Percentiles rank a stretch among this genome's conserved stretches.
Evolutionary conservation across 2,888 invertebrate genomes (phyloP).

Genomic region (Lissocephala sabroskyi): DNA sequence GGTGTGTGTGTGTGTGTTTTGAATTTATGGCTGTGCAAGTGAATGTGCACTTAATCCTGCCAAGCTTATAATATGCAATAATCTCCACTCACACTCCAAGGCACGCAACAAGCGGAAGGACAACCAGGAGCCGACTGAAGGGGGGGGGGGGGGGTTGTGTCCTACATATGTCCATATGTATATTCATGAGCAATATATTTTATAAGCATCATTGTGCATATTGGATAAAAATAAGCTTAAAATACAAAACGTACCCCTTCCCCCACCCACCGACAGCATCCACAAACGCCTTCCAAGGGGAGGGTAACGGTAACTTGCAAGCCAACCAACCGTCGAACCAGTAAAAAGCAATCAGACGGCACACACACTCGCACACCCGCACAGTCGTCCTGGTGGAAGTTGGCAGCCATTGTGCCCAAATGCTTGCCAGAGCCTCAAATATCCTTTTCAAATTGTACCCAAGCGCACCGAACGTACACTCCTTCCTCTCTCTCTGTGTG

Average conservation of each 20-base stretch:
- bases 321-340: too few species aligned
- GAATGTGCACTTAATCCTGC: conserved; percentile 25
- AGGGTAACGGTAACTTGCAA: too few species aligned
- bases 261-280: conserved; percentile 9
- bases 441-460: conserved; percentile 50
- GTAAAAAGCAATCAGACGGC: too few species aligned
- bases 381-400: too few species aligned
- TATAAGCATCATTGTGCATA: conserved; percentile 63
- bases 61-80: conserved; percentile 61
- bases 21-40: conserved; percentile 1
- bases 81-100: conserved; percentile 28
- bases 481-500: neutral
- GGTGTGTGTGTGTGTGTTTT: neutral
- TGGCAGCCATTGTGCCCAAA: conserved; percentile 36
- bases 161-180: conserved; percentile 35
- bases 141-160: conserved; percentile 9
- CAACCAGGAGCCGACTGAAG: conserved; percentile 1
- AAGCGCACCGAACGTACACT: conserved; percentile 13
- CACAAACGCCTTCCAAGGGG: neutral
- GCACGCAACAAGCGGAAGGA: neutral
- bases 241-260: conserved; percentile 55
- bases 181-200: conserved; percentile 58
- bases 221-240: conserved; percentile 62
- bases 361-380: too few species aligned
- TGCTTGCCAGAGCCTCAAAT: conserved; percentile 47